Base-by-base conservation (phyloP, 1,140 invertebrate species). In the Luehdorfia chinensis region DNA sequence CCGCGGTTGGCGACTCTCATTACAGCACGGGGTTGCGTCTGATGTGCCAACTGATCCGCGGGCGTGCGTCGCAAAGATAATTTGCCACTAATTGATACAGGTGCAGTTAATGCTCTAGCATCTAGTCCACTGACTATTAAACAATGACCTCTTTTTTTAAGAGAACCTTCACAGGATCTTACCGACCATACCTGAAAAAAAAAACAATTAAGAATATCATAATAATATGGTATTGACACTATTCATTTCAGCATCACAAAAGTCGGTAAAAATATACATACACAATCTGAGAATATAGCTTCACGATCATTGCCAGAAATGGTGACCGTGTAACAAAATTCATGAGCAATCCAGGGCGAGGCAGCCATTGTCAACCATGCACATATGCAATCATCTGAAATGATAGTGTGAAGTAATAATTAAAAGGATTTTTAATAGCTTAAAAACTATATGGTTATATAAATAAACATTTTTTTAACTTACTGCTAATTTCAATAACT, bases 301-400 rank as follows among this genome's bases (percentile, higher is more conserved):
- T 85, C 78, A 25, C 81, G 66, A 31, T 83, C 81, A 55, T 75
- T 83, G 47, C 81, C 81, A 52, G 78, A 79, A 47, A 85, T 75
- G 36, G 76, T 85, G 31, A 85, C 46, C 4, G 75, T 75, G 50
- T 83, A 85, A 33, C 52, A 59, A 58, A 70, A 83, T 37, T 66
- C 59, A 36, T 78, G 63, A 27, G 78, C 72, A 23, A 83, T 66
- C 73, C 75, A 77, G 1, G 81, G 71, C 4, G 76, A 66, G 12
- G 76, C 66, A 0, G 81, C 81, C 78, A 83, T 85, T n/a, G 73
- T 59, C 27, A 85, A 25, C 78, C 76, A 85, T 9, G 76, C 76
- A 52, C 51, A 67, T 4, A 85, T 52, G 25, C 50, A 49, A 34
- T 72, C 52, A 62, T 55, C 75, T 79, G 47, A 43, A 77, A 71